phyloP scores from a whole-genome alignment of 2,888 invertebrate species.

The Junonia oenone region DNA sequence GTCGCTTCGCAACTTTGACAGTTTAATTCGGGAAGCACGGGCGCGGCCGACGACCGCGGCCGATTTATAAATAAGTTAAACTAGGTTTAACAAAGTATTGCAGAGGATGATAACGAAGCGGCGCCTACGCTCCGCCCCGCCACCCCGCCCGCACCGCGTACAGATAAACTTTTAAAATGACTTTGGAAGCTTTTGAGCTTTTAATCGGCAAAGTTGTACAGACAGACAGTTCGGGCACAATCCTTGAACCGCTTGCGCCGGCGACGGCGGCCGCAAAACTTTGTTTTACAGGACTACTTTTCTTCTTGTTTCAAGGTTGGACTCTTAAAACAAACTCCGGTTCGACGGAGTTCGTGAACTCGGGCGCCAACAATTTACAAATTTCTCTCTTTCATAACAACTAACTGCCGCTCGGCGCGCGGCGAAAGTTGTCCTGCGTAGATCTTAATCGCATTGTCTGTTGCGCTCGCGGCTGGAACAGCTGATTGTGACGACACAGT shows the following conservation, averaged over 20 bases:
- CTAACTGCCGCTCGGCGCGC: slow-evolving; percentile 80
- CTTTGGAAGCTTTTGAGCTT: slow-evolving; percentile 82
- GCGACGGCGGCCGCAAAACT: slow-evolving; percentile 81
- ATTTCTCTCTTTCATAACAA: slow-evolving; percentile 82
- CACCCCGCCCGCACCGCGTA: slow-evolving; percentile 58
- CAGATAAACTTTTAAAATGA: slow-evolving; percentile 82
- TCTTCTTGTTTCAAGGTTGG: slow-evolving; percentile 82
- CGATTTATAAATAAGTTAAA: slow-evolving; percentile 75
- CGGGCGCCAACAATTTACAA: slow-evolving; percentile 81
- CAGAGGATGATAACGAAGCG: slow-evolving; percentile 68
- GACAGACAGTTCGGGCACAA: slow-evolving; percentile 81
- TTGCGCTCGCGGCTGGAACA: slow-evolving; percentile 76
- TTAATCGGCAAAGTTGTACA: slow-evolving; percentile 81
- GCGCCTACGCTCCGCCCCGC: slow-evolving; percentile 54
- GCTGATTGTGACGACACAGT: slow-evolving; percentile 73
- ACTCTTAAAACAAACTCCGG: slow-evolving; percentile 81
- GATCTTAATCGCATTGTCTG: slow-evolving; percentile 81
- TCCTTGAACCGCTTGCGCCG: slow-evolving; percentile 81
- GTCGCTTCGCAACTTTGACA: slow-evolving; percentile 60
- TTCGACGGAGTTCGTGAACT: slow-evolving; percentile 81
- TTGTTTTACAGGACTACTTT: slow-evolving; percentile 82
- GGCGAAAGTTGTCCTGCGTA: slow-evolving; percentile 81
- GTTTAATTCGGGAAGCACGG: slow-evolving; percentile 55
- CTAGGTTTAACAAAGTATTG: slow-evolving; percentile 76
- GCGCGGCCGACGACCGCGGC: slow-evolving; percentile 57